Conservation (phyloP, 1,140 invertebrate species). For the Atta texana region DNA sequence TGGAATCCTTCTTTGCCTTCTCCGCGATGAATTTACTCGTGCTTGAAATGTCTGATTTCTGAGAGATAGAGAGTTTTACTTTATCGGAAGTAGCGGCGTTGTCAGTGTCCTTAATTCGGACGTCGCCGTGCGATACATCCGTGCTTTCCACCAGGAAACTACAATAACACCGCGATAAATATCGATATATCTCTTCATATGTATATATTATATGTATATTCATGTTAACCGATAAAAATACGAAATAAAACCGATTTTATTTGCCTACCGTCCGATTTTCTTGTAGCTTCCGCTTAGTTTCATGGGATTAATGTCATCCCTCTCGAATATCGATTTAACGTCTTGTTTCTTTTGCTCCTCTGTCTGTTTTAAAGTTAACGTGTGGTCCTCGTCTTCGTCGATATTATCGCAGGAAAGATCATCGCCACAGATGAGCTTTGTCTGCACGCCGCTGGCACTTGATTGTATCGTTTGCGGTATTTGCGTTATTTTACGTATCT, state of each 20-base stretch:
- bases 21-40: slow-evolving; percentile 40
- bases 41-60: slow-evolving; percentile 55
- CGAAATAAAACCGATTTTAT: not conserved
- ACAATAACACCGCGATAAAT: slow-evolving; percentile 11
- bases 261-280: slow-evolving; percentile 83
- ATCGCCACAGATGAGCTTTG: slow-evolving; percentile 64
- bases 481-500: slow-evolving; percentile 78
- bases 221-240: too few relatives aligned
- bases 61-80: slow-evolving; percentile 50
- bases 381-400: slow-evolving; percentile 85
- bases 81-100: slow-evolving; percentile 75
- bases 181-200: not conserved
- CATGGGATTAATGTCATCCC: slow-evolving; percentile 69
- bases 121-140: slow-evolving; percentile 84
- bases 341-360: slow-evolving; percentile 85
- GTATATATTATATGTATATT: not conserved
- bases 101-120: slow-evolving; percentile 81
- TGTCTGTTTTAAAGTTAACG: slow-evolving; percentile 82
- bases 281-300: slow-evolving; percentile 81
- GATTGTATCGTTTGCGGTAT: slow-evolving; percentile 50
- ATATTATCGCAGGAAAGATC: slow-evolving; percentile 75
- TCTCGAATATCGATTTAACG: slow-evolving; percentile 83
- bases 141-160: slow-evolving; percentile 85
- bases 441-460: slow-evolving; percentile 31
- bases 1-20: slow-evolving; percentile 54